Evolutionary conservation across 2,113 vertebrate genomes (phyloP), one percentile per base, ranked within the genome.

Genomic region (Prolemur simus): DNA sequence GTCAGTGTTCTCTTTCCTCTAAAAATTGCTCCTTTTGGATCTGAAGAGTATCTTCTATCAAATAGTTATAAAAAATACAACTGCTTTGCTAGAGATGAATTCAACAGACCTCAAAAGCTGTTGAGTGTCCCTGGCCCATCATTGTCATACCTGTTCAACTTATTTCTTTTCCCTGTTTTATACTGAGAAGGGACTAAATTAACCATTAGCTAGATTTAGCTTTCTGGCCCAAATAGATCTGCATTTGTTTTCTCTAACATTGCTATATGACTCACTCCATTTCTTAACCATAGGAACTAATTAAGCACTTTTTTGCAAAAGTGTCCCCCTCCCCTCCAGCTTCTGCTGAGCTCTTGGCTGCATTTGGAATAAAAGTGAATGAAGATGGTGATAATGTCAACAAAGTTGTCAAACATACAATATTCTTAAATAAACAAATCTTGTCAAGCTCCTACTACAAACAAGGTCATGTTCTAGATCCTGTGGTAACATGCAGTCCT

Each of bases 321-420:
- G 4, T 39, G 18, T 80, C 78, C 73, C 42, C 58, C 39, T 92
- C 21, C 42, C 8, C 14, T 78, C 7, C 34, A 58, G 29, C 69
- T 89, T 17, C 84, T 85, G 12, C 20, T 86, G 82, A 68, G 86
- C 14, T 96, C 58, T 92, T 76, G 69, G 80, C 78, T 92, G 14
- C 39, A 83, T 92, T 89, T 94, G 74, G 54, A 93, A 94, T 80
- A 92, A 92, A 96, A 91, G n/a, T 88, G 73, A 96, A 78, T 56
- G 68, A 88, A 96, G n/a, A 92, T 63, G n/a, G 25, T 94, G 60
- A 74, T 64, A 90, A 81, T 64, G 56, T 68, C 49, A 91, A 83
- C 9, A 34, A 87, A 80, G 34, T 83, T 89, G 37, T 73, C 74
- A 85, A 83, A 89, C 56, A 71, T 73, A 23, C 25, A 64, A 66